phyloP scores from a whole-genome alignment of 1,140 invertebrate species.

The Popillia japonica region DNA sequence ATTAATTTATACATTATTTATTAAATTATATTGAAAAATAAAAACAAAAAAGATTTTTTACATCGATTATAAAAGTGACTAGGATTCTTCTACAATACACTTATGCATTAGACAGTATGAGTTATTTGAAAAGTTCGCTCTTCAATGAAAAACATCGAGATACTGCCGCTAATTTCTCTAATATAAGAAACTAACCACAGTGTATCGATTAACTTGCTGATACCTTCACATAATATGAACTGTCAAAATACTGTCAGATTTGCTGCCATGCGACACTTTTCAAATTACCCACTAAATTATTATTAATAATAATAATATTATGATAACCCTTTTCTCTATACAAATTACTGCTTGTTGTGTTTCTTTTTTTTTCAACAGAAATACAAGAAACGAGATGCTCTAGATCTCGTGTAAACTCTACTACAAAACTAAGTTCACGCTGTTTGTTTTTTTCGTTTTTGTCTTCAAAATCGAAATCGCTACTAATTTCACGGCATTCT shows the following conservation, averaged over 20 bases:
- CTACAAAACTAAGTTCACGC: too few relatives aligned
- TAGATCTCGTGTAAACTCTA: too few relatives aligned
- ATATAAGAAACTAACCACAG: too few relatives aligned
- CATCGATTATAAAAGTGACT: constrained; percentile 38
- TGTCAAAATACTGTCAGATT: neutral
- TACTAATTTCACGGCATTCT: constrained; percentile 33
- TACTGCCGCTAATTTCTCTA: neutral
- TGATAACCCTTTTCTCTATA: neutral
- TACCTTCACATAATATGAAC: too few relatives aligned
- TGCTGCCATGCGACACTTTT: neutral
- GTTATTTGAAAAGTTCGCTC: neutral
- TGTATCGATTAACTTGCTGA: too few relatives aligned
- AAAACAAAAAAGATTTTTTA: constrained; percentile 15
- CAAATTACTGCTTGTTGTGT: too few relatives aligned
- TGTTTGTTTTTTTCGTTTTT: too few relatives aligned
- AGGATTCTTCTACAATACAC: constrained; percentile 33
- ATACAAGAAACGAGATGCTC: too few relatives aligned
- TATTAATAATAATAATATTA: neutral
- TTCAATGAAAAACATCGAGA: neutral
- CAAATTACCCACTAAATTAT: neutral
- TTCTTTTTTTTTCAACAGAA: too few relatives aligned
- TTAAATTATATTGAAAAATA: constrained; percentile 24
- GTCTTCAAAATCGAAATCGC: too few relatives aligned
- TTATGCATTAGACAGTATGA: neutral
- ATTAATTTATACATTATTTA: constrained; percentile 20